Base-by-base conservation (phyloP, 2,113 vertebrate species). In the Oxygymnocypris stewartii region DNA sequence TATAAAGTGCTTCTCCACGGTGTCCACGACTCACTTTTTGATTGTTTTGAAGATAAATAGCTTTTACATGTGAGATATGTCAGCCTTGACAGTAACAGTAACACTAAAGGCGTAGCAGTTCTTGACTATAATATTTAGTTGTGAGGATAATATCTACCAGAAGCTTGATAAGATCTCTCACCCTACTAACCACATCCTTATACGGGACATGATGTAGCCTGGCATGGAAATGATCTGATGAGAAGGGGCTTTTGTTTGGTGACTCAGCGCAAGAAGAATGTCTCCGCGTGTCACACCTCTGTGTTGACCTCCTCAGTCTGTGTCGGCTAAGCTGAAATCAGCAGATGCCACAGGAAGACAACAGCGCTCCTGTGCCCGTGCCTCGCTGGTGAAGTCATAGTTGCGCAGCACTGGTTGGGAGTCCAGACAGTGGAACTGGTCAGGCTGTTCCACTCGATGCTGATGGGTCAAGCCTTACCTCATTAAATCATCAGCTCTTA, bases 131-230 rank as follows among this genome's bases (percentile, higher is more conserved):
- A 76, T 76, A 76, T 28, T 47, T 28, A 47, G 6, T 75, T 25
- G 6, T 47, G n/a, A 49, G 44, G 73, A 76, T 25, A 44, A 76
- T 25, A 44, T 75, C 40, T 44, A 2, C 2, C 11, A 76, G n/a
- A 76, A 49, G 73, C n/a, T 49, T 76, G 42, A 14, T 47, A 12
- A 28, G 23, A 76, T 76, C 73, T 76, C 12, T 47, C n/a, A 6
- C 5, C n/a, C 13, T 49, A 9, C n/a, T 76, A 25, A 89, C 88
- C 81, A 84, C 92, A 92, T 91, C 92, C 89, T 91, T 89, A 91
- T 92, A 90, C 88, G 86, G 89, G 82, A 92, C 90, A 90, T 93
- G 91, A 90, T 92, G 91, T 91, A 90, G 91, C 92, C 83, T 88
- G 91, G 93, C 47, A 12, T 74, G 12, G 89, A 92, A 90, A 59